Percentiles rank a stretch among this genome's conserved stretches.
These are phyloP conservation scores for Muscidifurax raptorellus DNA, from an alignment of 1,140 invertebrate genomes.

Conservation along the genomic window DNA sequence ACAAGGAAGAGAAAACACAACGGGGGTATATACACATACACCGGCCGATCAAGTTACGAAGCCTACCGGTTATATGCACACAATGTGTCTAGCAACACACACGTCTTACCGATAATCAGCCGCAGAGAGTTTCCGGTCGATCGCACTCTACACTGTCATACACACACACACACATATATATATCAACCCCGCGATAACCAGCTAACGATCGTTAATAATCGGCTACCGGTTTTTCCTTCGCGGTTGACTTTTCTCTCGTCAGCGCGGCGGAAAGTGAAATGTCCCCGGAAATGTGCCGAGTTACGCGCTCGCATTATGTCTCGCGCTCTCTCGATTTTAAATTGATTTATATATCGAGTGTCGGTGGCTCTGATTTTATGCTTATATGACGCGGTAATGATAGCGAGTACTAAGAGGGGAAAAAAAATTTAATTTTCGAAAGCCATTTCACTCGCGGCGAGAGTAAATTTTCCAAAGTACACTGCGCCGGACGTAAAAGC, in stretches of 20 bases:
- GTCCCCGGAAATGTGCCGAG: slow-evolving; percentile 57
- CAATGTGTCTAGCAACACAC: slow-evolving; percentile 42
- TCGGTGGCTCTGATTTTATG: too few species aligned
- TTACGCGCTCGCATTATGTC: slow-evolving; percentile 58
- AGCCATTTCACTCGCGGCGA: too few species aligned
- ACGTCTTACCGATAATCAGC: slow-evolving; percentile 53
- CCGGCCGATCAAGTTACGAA: slow-evolving; percentile 56
- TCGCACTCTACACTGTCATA: background rate
- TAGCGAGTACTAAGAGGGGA: too few species aligned
- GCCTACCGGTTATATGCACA: slow-evolving; percentile 53
- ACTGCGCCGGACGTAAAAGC: too few species aligned
- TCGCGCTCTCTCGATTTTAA: slow-evolving; percentile 18
- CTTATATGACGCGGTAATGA: too few species aligned
- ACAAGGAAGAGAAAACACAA: slow-evolving; percentile 59
- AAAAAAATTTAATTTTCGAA: too few species aligned
- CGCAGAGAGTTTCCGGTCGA: slow-evolving; percentile 48
- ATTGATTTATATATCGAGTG: background rate
- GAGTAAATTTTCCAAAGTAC: too few species aligned
- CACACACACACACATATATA: too few species aligned
- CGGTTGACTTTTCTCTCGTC: background rate
- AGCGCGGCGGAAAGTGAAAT: slow-evolving; percentile 58
- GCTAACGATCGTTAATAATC: slow-evolving; percentile 51
- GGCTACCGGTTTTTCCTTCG: slow-evolving; percentile 26
- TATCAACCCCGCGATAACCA: slow-evolving; percentile 40
- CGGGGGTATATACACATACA: slow-evolving; percentile 51